A percentile compares a stretch with the other conserved stretches of the same genome.
These are phyloP conservation scores for Nymphalis c-album DNA, from an alignment of 2,888 invertebrate species.

Conservation along the genomic window DNA sequence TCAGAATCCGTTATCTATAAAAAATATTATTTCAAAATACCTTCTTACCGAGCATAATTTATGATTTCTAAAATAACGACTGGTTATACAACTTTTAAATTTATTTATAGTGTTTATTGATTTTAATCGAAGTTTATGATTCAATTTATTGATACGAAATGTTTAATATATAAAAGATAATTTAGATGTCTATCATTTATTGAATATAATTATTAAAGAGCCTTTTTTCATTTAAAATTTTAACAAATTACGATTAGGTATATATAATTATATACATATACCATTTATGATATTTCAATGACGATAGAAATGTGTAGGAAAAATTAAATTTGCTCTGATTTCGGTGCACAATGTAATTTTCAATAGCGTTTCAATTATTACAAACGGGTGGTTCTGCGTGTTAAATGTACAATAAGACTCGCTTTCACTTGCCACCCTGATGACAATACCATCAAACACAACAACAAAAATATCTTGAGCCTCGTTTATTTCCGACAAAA, in stretches of 20 bases:
- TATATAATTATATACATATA: too few relatives aligned
- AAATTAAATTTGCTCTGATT: not conserved
- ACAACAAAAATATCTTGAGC: conserved; percentile 41
- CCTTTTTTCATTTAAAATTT: too few relatives aligned
- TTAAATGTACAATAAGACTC: conserved; percentile 45
- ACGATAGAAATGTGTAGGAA: not conserved
- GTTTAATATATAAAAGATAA: not conserved
- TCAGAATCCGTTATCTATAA: conserved; percentile 18
- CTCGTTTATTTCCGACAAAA: conserved; percentile 54
- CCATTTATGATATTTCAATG: not conserved
- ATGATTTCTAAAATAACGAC: conserved; percentile 22
- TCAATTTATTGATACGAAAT: conserved; percentile 24
- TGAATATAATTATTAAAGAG: too few relatives aligned
- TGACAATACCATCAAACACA: conserved; percentile 53
- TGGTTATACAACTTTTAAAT: conserved; percentile 28
- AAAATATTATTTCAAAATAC: conserved; percentile 14
- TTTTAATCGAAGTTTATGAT: conserved; percentile 29
- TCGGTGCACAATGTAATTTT: conserved; percentile 6
- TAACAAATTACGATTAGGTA: too few relatives aligned
- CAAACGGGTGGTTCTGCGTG: conserved; percentile 38
- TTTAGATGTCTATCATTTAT: too few relatives aligned
- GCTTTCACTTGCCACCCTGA: conserved; percentile 75
- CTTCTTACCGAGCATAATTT: conserved; percentile 25
- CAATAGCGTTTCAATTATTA: conserved; percentile 36
- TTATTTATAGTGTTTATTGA: conserved; percentile 25